Percentiles rank a stretch among this genome's conserved stretches.
These are phyloP conservation scores for Oncopodura yosiiana DNA, from an alignment of 1,140 invertebrate species.

Conservation along the genomic window DNA sequence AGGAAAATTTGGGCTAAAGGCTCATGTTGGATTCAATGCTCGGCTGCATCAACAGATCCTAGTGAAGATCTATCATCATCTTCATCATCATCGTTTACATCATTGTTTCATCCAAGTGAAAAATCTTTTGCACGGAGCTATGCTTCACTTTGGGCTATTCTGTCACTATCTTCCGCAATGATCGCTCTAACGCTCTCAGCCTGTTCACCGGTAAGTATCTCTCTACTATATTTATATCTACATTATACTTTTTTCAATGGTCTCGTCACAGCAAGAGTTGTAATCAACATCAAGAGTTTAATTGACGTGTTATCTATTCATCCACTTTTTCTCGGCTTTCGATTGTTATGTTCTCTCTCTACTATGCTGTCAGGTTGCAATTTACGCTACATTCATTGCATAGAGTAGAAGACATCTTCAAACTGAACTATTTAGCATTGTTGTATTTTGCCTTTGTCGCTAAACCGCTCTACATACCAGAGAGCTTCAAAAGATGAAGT, in stretches of 20 bases:
- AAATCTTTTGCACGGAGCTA: slow-evolving; percentile 25
- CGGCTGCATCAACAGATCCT: background rate
- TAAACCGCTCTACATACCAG: too few species aligned
- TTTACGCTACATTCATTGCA: too few species aligned
- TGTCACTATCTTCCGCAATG: slow-evolving; percentile 19
- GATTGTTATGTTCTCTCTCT: too few species aligned
- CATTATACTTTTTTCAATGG: background rate
- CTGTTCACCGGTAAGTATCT: slow-evolving; percentile 29
- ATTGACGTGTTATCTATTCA: background rate
- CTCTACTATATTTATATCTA: slow-evolving; percentile 18
- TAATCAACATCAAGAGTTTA: background rate
- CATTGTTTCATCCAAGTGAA: slow-evolving; percentile 21
- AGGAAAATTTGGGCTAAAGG: slow-evolving; percentile 20
- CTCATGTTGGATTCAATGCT: slow-evolving; percentile 24
- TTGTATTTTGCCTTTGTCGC: too few species aligned
- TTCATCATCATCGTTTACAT: background rate
- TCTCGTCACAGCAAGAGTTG: background rate
- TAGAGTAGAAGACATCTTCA: too few species aligned
- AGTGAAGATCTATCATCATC: background rate
- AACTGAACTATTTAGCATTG: too few species aligned
- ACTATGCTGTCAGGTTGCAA: too few species aligned
- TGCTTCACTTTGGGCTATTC: slow-evolving; percentile 24
- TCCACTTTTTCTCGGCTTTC: background rate
- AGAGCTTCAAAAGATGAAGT: too few species aligned
- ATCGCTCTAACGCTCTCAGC: slow-evolving; percentile 25